Conservation (phyloP, 2,797 vertebrate species). For the Crotalus adamanteus region DNA sequence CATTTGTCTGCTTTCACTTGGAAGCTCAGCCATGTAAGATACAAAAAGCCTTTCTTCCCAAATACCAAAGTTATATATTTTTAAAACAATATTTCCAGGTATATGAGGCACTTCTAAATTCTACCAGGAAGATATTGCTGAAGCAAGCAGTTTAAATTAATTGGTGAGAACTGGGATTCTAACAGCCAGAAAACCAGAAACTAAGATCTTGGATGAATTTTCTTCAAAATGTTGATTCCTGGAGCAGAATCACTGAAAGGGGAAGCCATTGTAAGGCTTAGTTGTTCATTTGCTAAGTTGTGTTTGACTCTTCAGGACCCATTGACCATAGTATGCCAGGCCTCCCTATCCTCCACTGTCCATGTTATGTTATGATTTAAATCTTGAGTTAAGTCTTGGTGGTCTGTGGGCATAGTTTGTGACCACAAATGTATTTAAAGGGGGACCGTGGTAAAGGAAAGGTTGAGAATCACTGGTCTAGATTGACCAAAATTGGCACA, state of each 20-base stretch:
- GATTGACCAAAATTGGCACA: neutral
- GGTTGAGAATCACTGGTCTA: neutral
- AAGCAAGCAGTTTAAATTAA: constrained; percentile 41
- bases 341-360: neutral
- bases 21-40: constrained; percentile 18
- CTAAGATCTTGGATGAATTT: neutral
- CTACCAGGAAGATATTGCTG: neutral
- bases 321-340: neutral
- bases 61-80: neutral
- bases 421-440: neutral
- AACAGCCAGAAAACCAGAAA: constrained; percentile 35
- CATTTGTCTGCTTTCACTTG: constrained; percentile 26
- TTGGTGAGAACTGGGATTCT: constrained; percentile 21
- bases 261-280: constrained; percentile 5
- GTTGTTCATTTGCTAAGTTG: neutral
- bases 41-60: neutral
- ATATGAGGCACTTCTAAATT: constrained; percentile 26
- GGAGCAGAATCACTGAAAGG: neutral
- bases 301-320: neutral
- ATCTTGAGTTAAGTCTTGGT: neutral
- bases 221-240: neutral
- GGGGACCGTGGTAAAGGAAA: neutral
- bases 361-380: neutral
- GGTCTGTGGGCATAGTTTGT: neutral
- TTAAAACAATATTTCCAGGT: neutral